phyloP scores from a whole-genome alignment of 2,113 vertebrate genomes.

The Nothoprocta perdicaria region DNA sequence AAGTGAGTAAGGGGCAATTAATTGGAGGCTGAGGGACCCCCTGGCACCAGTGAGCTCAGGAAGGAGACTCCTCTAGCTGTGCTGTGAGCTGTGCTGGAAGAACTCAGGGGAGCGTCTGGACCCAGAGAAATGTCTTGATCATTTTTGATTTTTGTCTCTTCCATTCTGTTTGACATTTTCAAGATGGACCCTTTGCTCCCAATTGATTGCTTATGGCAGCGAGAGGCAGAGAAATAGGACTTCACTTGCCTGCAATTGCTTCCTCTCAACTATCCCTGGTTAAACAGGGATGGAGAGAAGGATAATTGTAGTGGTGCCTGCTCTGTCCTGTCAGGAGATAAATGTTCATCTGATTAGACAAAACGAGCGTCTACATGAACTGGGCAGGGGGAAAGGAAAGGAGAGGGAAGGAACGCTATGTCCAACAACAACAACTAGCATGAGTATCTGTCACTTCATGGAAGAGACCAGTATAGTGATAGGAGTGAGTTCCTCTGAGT shows the following conservation, averaged over 20 bases:
- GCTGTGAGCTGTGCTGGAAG: background rate
- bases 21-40: background rate
- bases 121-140: background rate
- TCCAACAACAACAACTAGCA: background rate
- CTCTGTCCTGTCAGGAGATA: constrained; percentile 41
- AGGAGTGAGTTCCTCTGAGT: background rate
- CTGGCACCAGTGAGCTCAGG: background rate
- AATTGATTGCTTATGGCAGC: constrained; percentile 36
- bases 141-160: background rate
- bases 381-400: background rate
- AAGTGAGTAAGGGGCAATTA: background rate
- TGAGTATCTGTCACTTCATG: background rate
- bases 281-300: constrained; percentile 22
- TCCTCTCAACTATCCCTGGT: constrained; percentile 15
- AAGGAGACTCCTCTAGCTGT: background rate
- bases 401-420: background rate
- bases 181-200: constrained; percentile 41
- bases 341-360: constrained; percentile 52
- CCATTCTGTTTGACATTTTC: constrained; percentile 22
- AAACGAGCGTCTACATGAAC: background rate
- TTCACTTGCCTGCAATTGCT: constrained; percentile 24
- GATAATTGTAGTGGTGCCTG: background rate
- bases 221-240: background rate
- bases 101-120: background rate
- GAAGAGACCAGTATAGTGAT: background rate